Evolutionary conservation across 2,888 invertebrate genomes (phyloP).

Genomic region (Silvanus unidentatus): DNA sequence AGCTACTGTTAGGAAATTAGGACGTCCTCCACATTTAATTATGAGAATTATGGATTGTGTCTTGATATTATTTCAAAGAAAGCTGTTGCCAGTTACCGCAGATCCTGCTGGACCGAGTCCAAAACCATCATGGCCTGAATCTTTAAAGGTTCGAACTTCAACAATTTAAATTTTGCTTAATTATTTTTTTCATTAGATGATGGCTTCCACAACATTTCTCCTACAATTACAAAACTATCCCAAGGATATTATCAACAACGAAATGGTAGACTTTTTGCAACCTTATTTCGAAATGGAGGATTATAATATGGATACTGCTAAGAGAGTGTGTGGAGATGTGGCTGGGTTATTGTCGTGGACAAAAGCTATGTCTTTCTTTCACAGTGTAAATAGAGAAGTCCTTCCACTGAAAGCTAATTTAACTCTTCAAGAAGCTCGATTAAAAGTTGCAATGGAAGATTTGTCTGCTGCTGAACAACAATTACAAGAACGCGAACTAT

Average conservation of each 20-base stretch:
- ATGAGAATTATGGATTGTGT: conserved; percentile 99
- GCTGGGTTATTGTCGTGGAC: conserved; percentile 95
- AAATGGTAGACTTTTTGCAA: conserved; percentile 88
- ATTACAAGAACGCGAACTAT: conserved; percentile 84
- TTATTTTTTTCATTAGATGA: conserved; percentile 58
- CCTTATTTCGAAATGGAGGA: conserved; percentile 95
- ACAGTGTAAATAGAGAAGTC: conserved; percentile 94
- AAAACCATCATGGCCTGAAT: conserved; percentile 95
- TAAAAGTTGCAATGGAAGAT: conserved; percentile 88
- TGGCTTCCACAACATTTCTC: conserved; percentile 91
- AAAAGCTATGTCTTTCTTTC: conserved; percentile 92
- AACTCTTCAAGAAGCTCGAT: conserved; percentile 80
- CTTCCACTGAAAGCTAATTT: conserved; percentile 89
- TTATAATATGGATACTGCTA: conserved; percentile 94
- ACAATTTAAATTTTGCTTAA: background rate
- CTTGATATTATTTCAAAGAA: conserved; percentile 84
- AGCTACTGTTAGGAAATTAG: conserved; percentile 86
- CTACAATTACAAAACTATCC: conserved; percentile 90
- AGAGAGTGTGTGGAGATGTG: conserved; percentile 93
- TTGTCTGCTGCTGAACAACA: conserved; percentile 81
- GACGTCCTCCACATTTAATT: conserved; percentile 91
- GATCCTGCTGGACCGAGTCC: conserved; percentile 80
- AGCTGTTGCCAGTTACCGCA: conserved; percentile 72
- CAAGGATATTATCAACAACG: conserved; percentile 93
- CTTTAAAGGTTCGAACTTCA: conserved; percentile 58